phyloP scores from a whole-genome alignment of 2,888 invertebrate species.

The Cryptocephalus moraei region DNA sequence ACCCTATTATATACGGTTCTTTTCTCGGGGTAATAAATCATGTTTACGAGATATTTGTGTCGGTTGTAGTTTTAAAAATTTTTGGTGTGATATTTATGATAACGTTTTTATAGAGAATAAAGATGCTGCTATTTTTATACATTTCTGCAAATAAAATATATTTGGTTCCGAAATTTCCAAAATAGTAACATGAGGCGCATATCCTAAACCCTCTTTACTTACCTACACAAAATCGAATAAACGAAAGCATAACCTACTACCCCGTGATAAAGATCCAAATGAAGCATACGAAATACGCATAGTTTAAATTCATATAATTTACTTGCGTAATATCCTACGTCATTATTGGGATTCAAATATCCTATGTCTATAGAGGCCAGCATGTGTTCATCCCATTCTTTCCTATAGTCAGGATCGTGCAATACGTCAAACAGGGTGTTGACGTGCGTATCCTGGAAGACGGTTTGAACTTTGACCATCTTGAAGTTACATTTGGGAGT shows the following conservation, averaged over 20 bases:
- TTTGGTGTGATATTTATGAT: too few relatives aligned
- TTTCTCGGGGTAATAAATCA: too few relatives aligned
- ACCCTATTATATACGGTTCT: too few relatives aligned
- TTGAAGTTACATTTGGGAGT: constrained; percentile 48
- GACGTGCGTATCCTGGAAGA: constrained; percentile 65
- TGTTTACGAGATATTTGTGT: too few relatives aligned
- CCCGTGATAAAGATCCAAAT: neutral
- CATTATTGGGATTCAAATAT: constrained; percentile 84
- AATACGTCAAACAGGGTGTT: constrained; percentile 77
- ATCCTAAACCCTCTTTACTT: too few relatives aligned
- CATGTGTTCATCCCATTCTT: constrained; percentile 88
- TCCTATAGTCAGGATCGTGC: constrained; percentile 81
- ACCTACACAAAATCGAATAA: neutral
- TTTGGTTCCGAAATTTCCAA: too few relatives aligned
- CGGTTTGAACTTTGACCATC: constrained; percentile 55
- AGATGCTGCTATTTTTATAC: too few relatives aligned
- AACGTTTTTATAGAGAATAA: too few relatives aligned
- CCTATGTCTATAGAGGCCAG: constrained; percentile 78
- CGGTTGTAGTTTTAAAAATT: too few relatives aligned
- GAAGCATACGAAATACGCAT: neutral
- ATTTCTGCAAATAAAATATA: too few relatives aligned
- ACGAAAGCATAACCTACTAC: neutral
- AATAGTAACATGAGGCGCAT: too few relatives aligned
- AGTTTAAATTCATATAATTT: too few relatives aligned
- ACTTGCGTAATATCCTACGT: constrained; percentile 80